phyloP scores from a whole-genome alignment of 2,113 vertebrate species.

The Petroica traversi region DNA sequence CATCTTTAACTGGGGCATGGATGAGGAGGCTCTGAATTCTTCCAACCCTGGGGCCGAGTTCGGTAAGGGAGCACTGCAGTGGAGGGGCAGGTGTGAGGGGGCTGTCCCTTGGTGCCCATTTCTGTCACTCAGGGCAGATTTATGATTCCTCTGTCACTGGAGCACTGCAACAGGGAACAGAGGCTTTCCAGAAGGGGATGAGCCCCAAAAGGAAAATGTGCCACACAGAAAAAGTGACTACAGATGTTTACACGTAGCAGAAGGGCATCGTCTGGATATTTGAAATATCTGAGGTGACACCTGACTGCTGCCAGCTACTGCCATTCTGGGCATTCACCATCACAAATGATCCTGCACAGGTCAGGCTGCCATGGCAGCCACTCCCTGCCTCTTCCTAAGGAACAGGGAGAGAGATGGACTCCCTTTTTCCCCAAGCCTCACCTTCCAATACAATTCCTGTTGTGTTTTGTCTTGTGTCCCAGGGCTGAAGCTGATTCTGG shows the following conservation, averaged over 20 bases:
- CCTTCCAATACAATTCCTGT: background rate
- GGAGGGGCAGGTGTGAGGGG: background rate
- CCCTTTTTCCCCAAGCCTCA: background rate
- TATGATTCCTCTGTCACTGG: background rate
- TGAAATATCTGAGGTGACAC: background rate
- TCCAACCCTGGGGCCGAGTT: constrained; percentile 80
- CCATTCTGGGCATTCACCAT: background rate
- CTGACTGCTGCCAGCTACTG: background rate
- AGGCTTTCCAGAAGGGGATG: background rate
- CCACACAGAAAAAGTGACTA: background rate
- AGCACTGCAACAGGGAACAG: background rate
- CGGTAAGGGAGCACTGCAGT: constrained; percentile 33
- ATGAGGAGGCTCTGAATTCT: constrained; percentile 61
- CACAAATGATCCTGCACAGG: accelerated
- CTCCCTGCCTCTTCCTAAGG: background rate
- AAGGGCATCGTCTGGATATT: background rate
- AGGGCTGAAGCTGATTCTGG: constrained; percentile 83
- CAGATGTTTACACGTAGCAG: background rate
- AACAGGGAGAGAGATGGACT: background rate
- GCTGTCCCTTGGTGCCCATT: background rate
- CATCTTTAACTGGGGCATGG: constrained; percentile 84
- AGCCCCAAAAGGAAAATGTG: background rate
- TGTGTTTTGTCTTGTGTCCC: background rate
- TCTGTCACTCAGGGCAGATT: background rate
- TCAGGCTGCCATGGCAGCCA: background rate